Evolutionary conservation across 2,113 vertebrate species (phyloP), one percentile per base, ranked within the genome.

Genomic region (Xenopus borealis): DNA sequence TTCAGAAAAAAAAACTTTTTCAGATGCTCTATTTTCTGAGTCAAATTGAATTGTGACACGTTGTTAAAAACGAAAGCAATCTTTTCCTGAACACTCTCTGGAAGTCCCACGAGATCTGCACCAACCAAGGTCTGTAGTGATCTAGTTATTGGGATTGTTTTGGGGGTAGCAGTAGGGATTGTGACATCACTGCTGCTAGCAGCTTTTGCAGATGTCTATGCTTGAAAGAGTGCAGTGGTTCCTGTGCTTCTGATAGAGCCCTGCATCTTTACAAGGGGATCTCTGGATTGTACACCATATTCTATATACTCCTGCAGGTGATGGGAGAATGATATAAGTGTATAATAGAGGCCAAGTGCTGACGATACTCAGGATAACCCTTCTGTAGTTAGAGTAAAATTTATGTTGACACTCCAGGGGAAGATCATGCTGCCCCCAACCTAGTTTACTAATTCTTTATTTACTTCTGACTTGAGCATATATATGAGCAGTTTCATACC

Each of bases 41-140:
- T 95, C 97, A 99, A 98, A 85, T 99, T 99, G 46, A 97, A 99
- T 78, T 99, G 97, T 30, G 97, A 99, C 3, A 99, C 92, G 83
- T 99, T 99, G 81, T 99, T 99, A 83, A 99, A 99, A 81, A 99
- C 99, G 80, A 99, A 99, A 59, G 97, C 97, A 77, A 98, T 98
- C 86, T 99, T 99, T 80, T 99, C 97, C 84, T 99, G 97, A 67
- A 98, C 94, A 19, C 95, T 98, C 82, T 99, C 97, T 69, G 96
- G 97, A 61, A 97, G 97, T 87, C 99, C 97, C 0, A 93, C 96
- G 81, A 98, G 96, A 86, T 99, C 97, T 57, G 97, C 99, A 58
- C 96, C 97, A 81, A 99, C 97, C 80, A 99, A 88, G 83, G 87
- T 99, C 98, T 81, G 97, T 99, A 66, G n/a, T n/a, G n/a, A n/a